phyloP scores from a whole-genome alignment of 2,113 vertebrate species.

The Cyprinodon brontotheroides region DNA sequence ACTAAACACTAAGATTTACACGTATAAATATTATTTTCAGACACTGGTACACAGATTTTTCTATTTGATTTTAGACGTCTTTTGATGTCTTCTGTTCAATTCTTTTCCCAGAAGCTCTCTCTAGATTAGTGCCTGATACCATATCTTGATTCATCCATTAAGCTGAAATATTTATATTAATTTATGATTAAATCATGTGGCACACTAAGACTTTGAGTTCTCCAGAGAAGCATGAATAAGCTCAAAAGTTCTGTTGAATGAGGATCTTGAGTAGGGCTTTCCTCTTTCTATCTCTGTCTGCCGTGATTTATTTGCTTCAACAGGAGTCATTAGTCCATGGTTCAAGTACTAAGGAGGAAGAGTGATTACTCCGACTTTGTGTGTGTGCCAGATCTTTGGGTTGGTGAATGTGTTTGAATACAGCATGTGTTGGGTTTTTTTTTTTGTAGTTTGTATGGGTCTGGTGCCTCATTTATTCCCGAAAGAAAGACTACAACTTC shows the following conservation, averaged over 20 bases:
- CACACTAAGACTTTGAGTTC: neutral
- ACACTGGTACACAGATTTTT: too few species aligned
- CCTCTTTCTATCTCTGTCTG: conserved; percentile 11
- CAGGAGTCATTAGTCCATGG: conserved; percentile 57
- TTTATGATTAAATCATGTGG: conserved; percentile 19
- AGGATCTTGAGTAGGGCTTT: conserved; percentile 7
- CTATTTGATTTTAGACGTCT: neutral
- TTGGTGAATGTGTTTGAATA: conserved; percentile 18
- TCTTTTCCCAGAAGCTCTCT: conserved; percentile 10
- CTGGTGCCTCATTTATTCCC: conserved; percentile 50
- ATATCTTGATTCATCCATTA: conserved; percentile 25
- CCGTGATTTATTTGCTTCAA: conserved; percentile 43
- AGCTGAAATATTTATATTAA: conserved; percentile 44
- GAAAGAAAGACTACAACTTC: conserved; percentile 48
- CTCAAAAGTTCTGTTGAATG: neutral
- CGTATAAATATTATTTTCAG: too few species aligned
- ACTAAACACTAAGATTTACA: neutral
- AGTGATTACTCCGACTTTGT: conserved; percentile 46
- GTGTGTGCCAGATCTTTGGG: conserved; percentile 14
- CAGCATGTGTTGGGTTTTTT: neutral
- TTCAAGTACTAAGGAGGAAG: conserved; percentile 56
- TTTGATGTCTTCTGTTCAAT: neutral
- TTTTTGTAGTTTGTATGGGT: conserved; percentile 24
- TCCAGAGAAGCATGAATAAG: neutral
- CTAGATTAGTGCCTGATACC: neutral